phyloP scores from a whole-genome alignment of 2,113 vertebrate species.

The Crotalus helleri region DNA sequence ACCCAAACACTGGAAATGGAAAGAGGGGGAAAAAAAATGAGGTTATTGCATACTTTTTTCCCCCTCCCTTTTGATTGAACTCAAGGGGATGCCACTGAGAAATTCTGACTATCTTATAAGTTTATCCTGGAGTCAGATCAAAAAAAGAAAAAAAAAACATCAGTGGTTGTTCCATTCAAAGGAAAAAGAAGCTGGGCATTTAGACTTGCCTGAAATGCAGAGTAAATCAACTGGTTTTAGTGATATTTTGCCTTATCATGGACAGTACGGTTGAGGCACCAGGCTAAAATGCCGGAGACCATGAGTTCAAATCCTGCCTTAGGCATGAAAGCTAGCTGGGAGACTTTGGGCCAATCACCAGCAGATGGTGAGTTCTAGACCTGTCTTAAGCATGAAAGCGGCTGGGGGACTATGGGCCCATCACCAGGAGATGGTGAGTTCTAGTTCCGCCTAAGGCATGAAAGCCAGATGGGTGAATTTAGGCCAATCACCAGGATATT shows the following conservation, averaged over 20 bases:
- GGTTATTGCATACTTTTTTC: constrained; percentile 19
- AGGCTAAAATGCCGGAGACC: too few relatives aligned
- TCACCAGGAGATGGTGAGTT: too few relatives aligned
- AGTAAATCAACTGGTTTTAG: neutral
- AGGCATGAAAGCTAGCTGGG: too few relatives aligned
- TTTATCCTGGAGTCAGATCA: neutral
- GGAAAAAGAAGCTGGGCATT: neutral
- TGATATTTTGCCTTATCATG: neutral
- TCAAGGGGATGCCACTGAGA: neutral
- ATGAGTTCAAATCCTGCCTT: too few relatives aligned
- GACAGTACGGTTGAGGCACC: neutral
- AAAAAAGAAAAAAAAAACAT: neutral
- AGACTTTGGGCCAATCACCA: too few relatives aligned
- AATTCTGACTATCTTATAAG: neutral
- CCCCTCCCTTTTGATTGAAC: constrained; percentile 2
- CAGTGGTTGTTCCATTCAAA: neutral
- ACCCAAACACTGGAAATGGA: constrained; percentile 63
- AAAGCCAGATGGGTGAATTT: too few relatives aligned
- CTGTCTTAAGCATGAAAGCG: too few relatives aligned
- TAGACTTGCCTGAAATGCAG: neutral
- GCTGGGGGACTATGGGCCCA: too few relatives aligned
- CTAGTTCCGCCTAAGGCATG: too few relatives aligned
- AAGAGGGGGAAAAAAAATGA: constrained; percentile 44
- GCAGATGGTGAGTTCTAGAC: too few relatives aligned
- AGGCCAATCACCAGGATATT: too few relatives aligned